A percentile compares a stretch with the other conserved stretches of the same genome.
phyloP scores from a whole-genome alignment of 2,113 vertebrate species.

The Prolemur simus region DNA sequence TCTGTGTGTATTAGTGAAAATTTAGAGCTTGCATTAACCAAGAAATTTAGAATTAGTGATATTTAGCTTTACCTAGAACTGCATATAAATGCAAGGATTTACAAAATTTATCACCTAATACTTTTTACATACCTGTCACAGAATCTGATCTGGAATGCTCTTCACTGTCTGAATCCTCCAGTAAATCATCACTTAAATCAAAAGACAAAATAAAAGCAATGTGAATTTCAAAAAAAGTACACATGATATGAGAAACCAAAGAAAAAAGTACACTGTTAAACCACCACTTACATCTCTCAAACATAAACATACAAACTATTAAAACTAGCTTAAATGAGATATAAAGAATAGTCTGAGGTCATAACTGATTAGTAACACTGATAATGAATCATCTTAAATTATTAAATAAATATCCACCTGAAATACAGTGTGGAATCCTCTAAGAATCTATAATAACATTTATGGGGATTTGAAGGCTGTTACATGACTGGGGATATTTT shows the following conservation, averaged over 20 bases:
- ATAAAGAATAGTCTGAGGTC: neutral
- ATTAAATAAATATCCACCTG: conserved; percentile 32
- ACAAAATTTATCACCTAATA: neutral
- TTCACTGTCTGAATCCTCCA: conserved; percentile 99
- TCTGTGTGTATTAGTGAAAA: neutral
- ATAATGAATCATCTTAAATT: neutral
- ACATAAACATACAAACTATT: neutral
- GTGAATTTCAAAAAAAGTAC: conserved; percentile 35
- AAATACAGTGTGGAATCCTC: neutral
- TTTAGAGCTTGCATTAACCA: neutral
- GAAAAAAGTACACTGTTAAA: neutral
- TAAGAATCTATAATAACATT: neutral
- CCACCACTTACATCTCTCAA: neutral
- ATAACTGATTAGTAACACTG: neutral
- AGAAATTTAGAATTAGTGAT: conserved; percentile 13
- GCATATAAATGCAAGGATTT: neutral
- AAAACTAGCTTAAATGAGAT: conserved; percentile 19
- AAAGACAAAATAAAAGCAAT: conserved; percentile 59
- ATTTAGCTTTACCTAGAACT: conserved; percentile 2
- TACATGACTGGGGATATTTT: neutral
- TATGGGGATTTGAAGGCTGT: neutral
- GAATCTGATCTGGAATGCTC: conserved; percentile 99
- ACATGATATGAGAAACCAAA: neutral
- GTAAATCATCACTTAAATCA: conserved; percentile 92
- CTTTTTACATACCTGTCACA: conserved; percentile 89